Conservation (phyloP, 1,140 invertebrate species). For the Zaprionus taronus region DNA sequence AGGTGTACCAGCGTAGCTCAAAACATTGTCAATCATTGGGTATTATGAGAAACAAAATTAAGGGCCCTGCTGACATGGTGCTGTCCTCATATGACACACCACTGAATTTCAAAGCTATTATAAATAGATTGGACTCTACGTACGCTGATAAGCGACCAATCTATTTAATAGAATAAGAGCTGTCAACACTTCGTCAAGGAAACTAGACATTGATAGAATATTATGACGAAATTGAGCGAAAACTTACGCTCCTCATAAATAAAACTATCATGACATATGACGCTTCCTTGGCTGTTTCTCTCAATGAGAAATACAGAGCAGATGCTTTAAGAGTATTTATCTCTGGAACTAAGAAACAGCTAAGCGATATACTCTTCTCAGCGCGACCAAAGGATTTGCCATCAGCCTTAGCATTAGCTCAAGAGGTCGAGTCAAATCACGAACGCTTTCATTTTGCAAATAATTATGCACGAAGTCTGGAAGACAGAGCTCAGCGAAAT, state of each 20-base stretch:
- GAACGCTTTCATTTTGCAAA: slow-evolving; percentile 40
- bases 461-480: slow-evolving; percentile 32
- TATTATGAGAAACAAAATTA: slow-evolving; percentile 58
- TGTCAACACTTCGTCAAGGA: slow-evolving; percentile 36
- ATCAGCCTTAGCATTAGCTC: slow-evolving; percentile 42
- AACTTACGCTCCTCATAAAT: too few relatives aligned
- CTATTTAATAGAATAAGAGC: slow-evolving; percentile 30
- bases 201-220: slow-evolving; percentile 15
- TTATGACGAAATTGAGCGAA: slow-evolving; percentile 32
- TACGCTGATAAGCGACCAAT: slow-evolving; percentile 49
- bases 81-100: slow-evolving; percentile 46
- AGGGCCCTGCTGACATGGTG: slow-evolving; percentile 33
- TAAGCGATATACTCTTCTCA: too few relatives aligned
- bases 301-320: too few relatives aligned
- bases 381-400: slow-evolving; percentile 26
- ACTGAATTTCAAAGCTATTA: slow-evolving; percentile 53
- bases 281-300: too few relatives aligned
- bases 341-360: too few relatives aligned
- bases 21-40: slow-evolving; percentile 47
- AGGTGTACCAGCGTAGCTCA: slow-evolving; percentile 42
- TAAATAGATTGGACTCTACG: slow-evolving; percentile 35
- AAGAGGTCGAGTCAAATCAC: slow-evolving; percentile 49
- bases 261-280: too few relatives aligned
- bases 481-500: slow-evolving; percentile 19
- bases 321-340: too few relatives aligned